phyloP scores from a whole-genome alignment of 64 coral and sea anemone genomes.

The Montipora cactus region DNA sequence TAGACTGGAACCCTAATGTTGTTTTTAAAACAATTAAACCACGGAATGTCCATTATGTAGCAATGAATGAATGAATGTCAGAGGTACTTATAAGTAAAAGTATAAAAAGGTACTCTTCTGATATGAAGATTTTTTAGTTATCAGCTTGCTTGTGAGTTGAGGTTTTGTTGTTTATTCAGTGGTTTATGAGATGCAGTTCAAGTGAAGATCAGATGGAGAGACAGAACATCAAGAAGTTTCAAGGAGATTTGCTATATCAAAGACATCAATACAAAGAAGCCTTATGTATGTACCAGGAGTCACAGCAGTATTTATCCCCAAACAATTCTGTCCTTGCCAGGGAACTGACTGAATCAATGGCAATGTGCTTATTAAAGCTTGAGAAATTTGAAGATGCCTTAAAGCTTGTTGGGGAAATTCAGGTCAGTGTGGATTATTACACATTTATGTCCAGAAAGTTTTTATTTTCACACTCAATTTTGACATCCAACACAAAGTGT shows the following conservation, averaged over 20 bases:
- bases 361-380: constrained; percentile 72
- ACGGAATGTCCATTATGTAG: too few species aligned
- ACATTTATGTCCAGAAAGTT: too few species aligned
- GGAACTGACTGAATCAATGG: constrained; percentile 77
- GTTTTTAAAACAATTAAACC: too few species aligned
- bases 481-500: too few species aligned
- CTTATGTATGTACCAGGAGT: constrained; percentile 43
- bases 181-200: constrained; percentile 21
- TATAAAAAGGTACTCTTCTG: too few species aligned
- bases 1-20: too few species aligned
- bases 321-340: constrained; percentile 62
- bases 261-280: constrained; percentile 39
- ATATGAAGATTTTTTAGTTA: too few species aligned
- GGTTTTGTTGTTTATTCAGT: constrained; percentile 25
- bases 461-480: too few species aligned
- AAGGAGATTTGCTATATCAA: constrained; percentile 74
- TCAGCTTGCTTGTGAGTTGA: too few species aligned
- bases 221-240: constrained; percentile 74
- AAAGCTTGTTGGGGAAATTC: constrained; percentile 23
- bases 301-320: constrained; percentile 14
- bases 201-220: constrained; percentile 59
- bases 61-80: too few species aligned
- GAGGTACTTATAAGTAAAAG: too few species aligned
- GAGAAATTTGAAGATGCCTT: constrained; percentile 70
- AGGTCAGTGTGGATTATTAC: constrained; percentile 3